These are phyloP conservation scores for Chrysotoxum bicinctum DNA, from an alignment of 2,888 invertebrate species.

Conservation along the genomic window DNA sequence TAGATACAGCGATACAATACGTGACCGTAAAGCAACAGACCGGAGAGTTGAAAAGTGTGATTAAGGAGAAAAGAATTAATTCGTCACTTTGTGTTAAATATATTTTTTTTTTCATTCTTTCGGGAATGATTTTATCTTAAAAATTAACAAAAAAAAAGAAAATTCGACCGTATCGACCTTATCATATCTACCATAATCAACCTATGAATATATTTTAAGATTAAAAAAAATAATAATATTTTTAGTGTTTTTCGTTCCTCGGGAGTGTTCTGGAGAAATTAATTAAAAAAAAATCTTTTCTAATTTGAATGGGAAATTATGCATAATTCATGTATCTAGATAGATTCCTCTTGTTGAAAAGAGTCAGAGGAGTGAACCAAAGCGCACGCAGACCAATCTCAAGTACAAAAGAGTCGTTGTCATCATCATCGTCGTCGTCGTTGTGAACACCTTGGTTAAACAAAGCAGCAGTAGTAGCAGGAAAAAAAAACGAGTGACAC, in stretches of 20 bases:
- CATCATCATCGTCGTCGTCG: constrained; percentile 52
- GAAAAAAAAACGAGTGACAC: constrained; percentile 36
- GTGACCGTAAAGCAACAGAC: constrained; percentile 71
- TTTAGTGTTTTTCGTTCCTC: not conserved
- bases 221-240: not conserved
- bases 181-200: not conserved
- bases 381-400: constrained; percentile 60
- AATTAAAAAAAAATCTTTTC: constrained; percentile 23
- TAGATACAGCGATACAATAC: constrained; percentile 67
- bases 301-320: constrained; percentile 59
- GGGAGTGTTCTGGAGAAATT: constrained; percentile 13
- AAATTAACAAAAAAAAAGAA: not conserved
- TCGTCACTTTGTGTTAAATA: constrained; percentile 41
- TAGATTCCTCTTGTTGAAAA: constrained; percentile 53
- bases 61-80: constrained; percentile 50
- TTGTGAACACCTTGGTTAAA: constrained; percentile 58
- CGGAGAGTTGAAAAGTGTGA: constrained; percentile 55
- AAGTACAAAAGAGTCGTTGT: constrained; percentile 68
- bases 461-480: constrained; percentile 59
- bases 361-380: constrained; percentile 52
- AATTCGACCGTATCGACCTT: not conserved
- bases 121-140: not conserved
- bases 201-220: not conserved
- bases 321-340: constrained; percentile 69
- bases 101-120: constrained; percentile 27